Evolutionary conservation across 1,140 invertebrate species (phyloP), one percentile per base, ranked within the genome.

Genomic region (Hylaeus volcanicus): DNA sequence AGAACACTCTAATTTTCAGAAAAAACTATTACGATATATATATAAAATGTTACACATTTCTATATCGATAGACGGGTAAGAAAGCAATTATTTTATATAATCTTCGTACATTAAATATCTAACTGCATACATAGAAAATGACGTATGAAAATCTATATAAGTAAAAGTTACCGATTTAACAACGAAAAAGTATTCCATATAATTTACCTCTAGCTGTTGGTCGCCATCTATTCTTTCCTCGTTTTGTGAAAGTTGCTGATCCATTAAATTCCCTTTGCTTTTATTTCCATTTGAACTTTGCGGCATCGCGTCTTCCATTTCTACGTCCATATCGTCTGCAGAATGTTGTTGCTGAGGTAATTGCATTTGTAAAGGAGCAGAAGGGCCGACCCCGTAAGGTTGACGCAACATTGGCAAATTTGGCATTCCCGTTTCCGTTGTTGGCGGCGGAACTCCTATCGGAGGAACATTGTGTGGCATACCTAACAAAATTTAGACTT

Each of bases 321-420:
- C 95, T 88, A 96, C 95, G 79, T 95, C 95, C 94, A 95, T 95
- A 60, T 96, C 95, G 37, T 94, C 94, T 1, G 89, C 89, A 45
- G 89, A 89, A 65, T 92, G 89, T 26, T 89, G 86, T 79, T 90
- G 91, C 9, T 93, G 94, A 26, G 92, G 89, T 79, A 94, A 91
- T 60, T 92, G 92, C 83, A 93, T 90, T 64, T 91, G 91, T 85
- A 93, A 91, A 0, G 93, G 93, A 9, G 92, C 92, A n/a, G 93
- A 89, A 37, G 93, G 92, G 5, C 90, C 92, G 63, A 90, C 84
- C 69, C 90, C 89, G 60, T 89, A 92, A 1, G 90, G 85, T 63
- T 93, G 92, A 0, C 92, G 87, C 74, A 93, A 81, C 90, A 93
- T 92, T 37, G 93, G 90, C 58, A 93, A 73, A 76, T 89, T 93